Evolutionary conservation across 1,140 invertebrate species (phyloP), one percentile per base, ranked within the genome.

Genomic region (Diorhabda carinulata): DNA sequence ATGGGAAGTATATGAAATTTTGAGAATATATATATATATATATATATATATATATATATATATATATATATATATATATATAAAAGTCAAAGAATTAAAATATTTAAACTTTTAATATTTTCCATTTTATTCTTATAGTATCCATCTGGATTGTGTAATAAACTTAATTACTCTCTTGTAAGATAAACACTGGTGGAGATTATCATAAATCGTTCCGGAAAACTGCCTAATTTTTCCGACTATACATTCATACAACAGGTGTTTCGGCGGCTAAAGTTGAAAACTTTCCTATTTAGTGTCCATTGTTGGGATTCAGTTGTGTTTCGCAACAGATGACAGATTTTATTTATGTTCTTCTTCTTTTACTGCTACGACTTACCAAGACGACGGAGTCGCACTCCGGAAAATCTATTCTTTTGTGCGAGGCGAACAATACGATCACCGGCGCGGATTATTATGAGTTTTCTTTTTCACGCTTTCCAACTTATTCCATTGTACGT

Each of bases 341-440:
- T 62, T 62, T 62, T 62, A 62, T 62, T 62, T 62, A 62, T 62
- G 61, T 62, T 62, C 61, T 62, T 52, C 47, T 52, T 8, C 47
- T 6, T 8, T 25, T 25, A n/a, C n/a, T 52, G 47, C 47, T n/a
- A 62, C 41, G 61, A 8, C 61, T 62, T 62, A n/a, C 61, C n/a
- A 10, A 62, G 43, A 41, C 6, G 61, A 41, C 61, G 61, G 42
- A 41, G 61, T 43, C 5, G 61, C 47, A 52, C 47, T 8, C 8
- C 43, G n/a, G 42, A 62, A 43, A 62, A 62, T 62, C 61, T 62
- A 62, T 62, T 43, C 61, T 62, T 62, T 62, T 47, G 61, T 62
- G 25, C 25, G 41, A 8, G 8, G 41, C 25, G 25, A 40, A 43
- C 42, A 52, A 9, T 61, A 41, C 40, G 9, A 61, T 61, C 59